Conservation (phyloP, 2,797 vertebrate genomes). For the Molossus molossus region DNA sequence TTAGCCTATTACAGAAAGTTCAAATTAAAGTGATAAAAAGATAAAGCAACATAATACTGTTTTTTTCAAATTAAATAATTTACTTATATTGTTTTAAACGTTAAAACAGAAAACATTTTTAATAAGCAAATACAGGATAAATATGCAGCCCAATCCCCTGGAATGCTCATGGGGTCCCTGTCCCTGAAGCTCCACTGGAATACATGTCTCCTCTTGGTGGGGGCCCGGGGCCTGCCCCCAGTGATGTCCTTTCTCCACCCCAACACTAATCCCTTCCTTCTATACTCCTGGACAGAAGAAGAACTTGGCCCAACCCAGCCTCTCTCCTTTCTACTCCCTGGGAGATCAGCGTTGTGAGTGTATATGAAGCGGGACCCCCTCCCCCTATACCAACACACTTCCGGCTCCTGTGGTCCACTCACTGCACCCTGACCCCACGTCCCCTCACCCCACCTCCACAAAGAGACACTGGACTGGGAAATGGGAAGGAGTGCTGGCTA, state of each 20-base stretch:
- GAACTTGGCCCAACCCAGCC: not conserved
- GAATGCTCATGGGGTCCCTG: too few species aligned
- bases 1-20: not conserved
- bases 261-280: not conserved
- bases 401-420: constrained; percentile 39
- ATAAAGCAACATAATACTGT: not conserved
- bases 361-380: constrained; percentile 37
- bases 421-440: constrained; percentile 54
- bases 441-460: not conserved
- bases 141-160: not conserved
- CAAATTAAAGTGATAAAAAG: not conserved
- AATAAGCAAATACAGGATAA: not conserved
- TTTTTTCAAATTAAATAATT: not conserved
- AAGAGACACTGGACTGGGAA: constrained; percentile 32
- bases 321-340: not conserved
- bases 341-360: not conserved
- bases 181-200: not conserved
- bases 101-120: not conserved
- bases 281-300: not conserved
- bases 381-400: not conserved
- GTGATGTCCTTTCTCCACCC: not conserved
- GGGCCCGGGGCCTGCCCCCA: not conserved
- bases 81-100: not conserved
- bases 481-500: not conserved
- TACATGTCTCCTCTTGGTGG: not conserved